Evolutionary conservation across 2,888 invertebrate species (phyloP).

Genomic region (Tortricodes alternella): DNA sequence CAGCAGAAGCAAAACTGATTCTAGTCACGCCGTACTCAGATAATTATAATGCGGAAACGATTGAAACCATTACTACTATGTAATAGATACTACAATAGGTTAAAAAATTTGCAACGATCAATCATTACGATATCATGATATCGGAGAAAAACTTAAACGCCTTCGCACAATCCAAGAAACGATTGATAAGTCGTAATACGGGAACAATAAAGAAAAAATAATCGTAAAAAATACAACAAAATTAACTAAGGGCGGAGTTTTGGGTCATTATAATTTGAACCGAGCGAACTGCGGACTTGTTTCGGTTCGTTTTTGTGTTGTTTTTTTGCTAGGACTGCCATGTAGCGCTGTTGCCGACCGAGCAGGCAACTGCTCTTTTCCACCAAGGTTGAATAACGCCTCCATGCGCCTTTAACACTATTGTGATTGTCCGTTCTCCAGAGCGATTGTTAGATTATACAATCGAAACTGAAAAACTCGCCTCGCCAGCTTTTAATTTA

Average conservation of each 20-base stretch:
- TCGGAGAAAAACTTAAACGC: constrained; percentile 35
- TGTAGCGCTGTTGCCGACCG: constrained; percentile 54
- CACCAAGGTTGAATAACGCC: constrained; percentile 67
- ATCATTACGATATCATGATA: constrained; percentile 50
- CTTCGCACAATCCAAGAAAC: constrained; percentile 29
- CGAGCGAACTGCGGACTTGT: constrained; percentile 57
- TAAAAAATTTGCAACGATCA: constrained; percentile 57
- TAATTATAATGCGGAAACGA: constrained; percentile 54
- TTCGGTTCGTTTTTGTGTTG: constrained; percentile 64
- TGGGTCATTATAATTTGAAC: constrained; percentile 70
- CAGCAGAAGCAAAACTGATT: constrained; percentile 1
- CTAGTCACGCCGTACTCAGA: constrained; percentile 7
- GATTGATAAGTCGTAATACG: constrained; percentile 56
- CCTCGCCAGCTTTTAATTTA: constrained; percentile 56
- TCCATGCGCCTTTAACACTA: constrained; percentile 55
- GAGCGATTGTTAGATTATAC: constrained; percentile 58
- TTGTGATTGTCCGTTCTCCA: constrained; percentile 59
- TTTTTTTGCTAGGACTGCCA: constrained; percentile 58
- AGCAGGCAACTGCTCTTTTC: constrained; percentile 65
- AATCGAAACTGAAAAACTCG: constrained; percentile 54
- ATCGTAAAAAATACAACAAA: constrained; percentile 54
- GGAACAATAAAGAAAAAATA: constrained; percentile 14
- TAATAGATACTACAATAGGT: constrained; percentile 61
- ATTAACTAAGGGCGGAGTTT: constrained; percentile 69
- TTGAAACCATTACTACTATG: constrained; percentile 57